Evolutionary conservation across 2,888 invertebrate genomes (phyloP).

Genomic region (Epirrita christyi): DNA sequence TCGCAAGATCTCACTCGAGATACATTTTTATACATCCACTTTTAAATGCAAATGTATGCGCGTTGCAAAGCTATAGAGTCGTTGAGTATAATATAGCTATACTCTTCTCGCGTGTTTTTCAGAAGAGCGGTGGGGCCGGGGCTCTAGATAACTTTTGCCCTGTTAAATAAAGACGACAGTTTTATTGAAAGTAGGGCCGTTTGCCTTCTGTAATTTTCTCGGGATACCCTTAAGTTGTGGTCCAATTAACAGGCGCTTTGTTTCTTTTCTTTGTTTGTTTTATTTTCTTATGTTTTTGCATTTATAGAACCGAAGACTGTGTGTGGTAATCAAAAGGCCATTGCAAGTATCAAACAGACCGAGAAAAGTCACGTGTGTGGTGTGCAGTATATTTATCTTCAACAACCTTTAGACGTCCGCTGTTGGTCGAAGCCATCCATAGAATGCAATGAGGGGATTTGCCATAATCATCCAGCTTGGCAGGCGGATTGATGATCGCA

Average conservation of each 20-base stretch:
- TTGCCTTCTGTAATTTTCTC: slow-evolving; percentile 81
- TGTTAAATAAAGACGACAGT: slow-evolving; percentile 83
- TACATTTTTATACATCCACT: slow-evolving; percentile 30
- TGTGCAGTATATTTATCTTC: too few relatives aligned
- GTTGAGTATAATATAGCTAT: not conserved
- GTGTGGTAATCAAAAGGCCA: too few relatives aligned
- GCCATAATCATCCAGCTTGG: too few relatives aligned
- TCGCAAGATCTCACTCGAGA: slow-evolving; percentile 17
- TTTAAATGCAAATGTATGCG: slow-evolving; percentile 38
- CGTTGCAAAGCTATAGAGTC: slow-evolving; percentile 8
- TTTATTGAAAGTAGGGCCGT: slow-evolving; percentile 83
- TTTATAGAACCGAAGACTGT: too few relatives aligned
- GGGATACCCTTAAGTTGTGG: slow-evolving; percentile 65
- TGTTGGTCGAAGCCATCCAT: too few relatives aligned
- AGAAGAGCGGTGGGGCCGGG: slow-evolving; percentile 48
- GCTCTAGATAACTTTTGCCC: slow-evolving; percentile 73
- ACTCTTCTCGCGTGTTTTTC: slow-evolving; percentile 40
- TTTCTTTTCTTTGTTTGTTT: not conserved
- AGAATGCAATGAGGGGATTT: too few relatives aligned
- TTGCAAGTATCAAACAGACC: too few relatives aligned
- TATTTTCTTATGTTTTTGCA: too few relatives aligned
- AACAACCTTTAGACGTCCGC: too few relatives aligned
- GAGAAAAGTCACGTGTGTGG: too few relatives aligned
- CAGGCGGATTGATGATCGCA: too few relatives aligned
- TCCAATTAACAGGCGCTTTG: slow-evolving; percentile 34